Evolutionary conservation across 53 echinoderm and acorn worm species (phyloP).

Genomic region (Actinopyga echinites): DNA sequence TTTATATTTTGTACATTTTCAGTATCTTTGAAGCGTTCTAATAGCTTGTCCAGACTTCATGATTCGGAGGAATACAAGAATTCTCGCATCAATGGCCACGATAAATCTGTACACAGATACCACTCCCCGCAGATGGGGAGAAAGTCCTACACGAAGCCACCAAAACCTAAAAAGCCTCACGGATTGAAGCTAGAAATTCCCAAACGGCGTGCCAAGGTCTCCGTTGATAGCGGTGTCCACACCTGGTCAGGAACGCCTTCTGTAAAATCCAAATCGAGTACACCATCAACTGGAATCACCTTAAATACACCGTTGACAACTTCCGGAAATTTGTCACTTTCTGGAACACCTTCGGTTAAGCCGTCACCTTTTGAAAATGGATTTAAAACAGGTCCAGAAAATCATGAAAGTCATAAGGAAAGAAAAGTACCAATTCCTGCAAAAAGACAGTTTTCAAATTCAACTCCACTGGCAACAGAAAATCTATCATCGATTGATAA

Average conservation of each 20-base stretch:
- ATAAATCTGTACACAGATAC: conserved; percentile 12
- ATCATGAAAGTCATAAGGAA: background rate
- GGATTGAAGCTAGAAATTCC: conserved; percentile 31
- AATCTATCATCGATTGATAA: no score
- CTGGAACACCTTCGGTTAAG: background rate
- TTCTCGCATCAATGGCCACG: background rate
- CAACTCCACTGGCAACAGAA: background rate
- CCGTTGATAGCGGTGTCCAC: conserved; percentile 16
- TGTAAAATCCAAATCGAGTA: background rate
- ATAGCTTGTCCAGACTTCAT: background rate
- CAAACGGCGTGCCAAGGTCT: background rate
- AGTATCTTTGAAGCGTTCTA: background rate
- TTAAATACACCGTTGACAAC: background rate
- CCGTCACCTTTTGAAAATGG: background rate
- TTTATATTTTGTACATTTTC: background rate
- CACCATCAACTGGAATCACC: background rate
- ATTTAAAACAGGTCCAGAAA: no score
- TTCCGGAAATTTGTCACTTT: background rate
- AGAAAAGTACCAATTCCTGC: background rate
- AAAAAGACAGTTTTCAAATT: background rate
- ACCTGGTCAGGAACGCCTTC: conserved; percentile 24
- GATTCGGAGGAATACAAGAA: background rate
- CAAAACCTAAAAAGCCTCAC: conserved; percentile 26
- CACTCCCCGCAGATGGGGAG: conserved; percentile 31
- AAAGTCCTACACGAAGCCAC: conserved; percentile 31